A percentile compares a stretch with the other conserved stretches of the same genome.
Evolutionary conservation across 2,888 invertebrate genomes (phyloP).

Genomic region (Notocelia uddmanniana): DNA sequence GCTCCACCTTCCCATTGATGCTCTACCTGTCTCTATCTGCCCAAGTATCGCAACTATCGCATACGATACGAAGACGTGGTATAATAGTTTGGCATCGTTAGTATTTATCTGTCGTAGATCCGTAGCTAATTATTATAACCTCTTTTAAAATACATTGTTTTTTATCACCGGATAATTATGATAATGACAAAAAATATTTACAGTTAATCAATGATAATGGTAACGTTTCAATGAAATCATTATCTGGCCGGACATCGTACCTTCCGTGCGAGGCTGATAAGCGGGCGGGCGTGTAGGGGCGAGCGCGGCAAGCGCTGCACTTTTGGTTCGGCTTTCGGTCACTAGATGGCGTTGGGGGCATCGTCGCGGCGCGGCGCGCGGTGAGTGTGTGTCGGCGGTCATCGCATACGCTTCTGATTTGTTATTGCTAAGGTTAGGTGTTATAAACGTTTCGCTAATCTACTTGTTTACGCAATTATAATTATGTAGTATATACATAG

Average conservation of each 20-base stretch:
- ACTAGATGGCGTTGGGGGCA: conserved; percentile 74
- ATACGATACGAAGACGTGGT: conserved; percentile 20
- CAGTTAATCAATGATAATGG: conserved; percentile 21
- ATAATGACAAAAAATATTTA: conserved; percentile 32
- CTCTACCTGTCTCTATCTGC: conserved; percentile 76
- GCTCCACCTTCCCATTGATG: conserved; percentile 70
- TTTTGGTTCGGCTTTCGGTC: conserved; percentile 62
- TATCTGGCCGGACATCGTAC: conserved; percentile 37
- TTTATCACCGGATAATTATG: conserved; percentile 31
- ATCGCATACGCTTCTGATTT: conserved; percentile 36
- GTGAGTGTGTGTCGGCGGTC: conserved; percentile 47
- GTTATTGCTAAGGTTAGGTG: conserved; percentile 27
- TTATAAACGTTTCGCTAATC: conserved; percentile 31
- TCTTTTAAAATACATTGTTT: conserved; percentile 8
- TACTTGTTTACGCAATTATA: conserved; percentile 25
- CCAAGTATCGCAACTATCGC: conserved; percentile 43
- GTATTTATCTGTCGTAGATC: conserved; percentile 18
- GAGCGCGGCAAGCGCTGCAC: conserved; percentile 33
- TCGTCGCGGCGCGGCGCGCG: conserved; percentile 36
- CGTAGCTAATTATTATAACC: conserved; percentile 25
- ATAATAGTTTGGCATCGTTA: conserved; percentile 21
- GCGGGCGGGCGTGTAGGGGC: conserved; percentile 25
- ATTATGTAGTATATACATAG: conserved; percentile 7
- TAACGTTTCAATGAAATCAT: conserved; percentile 35
- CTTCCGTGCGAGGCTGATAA: conserved; percentile 37